A percentile compares a stretch with the other conserved stretches of the same genome.
Conservation (phyloP, 2,888 invertebrate species). For the Caenorhabditis wallacei region DNA sequence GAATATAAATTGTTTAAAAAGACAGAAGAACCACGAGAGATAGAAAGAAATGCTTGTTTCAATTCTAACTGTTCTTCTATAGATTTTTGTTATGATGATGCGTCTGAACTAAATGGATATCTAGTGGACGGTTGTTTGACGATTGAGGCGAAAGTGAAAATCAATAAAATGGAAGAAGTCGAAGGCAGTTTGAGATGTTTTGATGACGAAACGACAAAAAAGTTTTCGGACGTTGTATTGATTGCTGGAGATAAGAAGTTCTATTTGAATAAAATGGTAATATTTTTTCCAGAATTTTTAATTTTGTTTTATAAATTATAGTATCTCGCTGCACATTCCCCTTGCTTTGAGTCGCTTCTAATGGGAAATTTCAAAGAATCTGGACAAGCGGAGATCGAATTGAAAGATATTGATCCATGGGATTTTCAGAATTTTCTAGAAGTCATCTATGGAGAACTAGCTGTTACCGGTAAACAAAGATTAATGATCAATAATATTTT, state of each 20-base stretch:
- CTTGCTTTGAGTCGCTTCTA: background rate
- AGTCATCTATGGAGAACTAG: background rate
- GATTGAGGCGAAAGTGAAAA: background rate
- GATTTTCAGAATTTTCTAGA: too few relatives aligned
- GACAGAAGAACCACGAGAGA: too few relatives aligned
- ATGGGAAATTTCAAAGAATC: conserved; percentile 10
- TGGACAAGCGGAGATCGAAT: background rate
- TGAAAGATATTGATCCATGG: background rate
- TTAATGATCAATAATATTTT: too few relatives aligned
- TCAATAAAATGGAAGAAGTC: background rate
- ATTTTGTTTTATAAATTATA: background rate
- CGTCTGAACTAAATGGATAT: background rate
- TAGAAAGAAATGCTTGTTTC: too few relatives aligned
- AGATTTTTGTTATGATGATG: too few relatives aligned
- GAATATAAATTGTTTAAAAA: too few relatives aligned
- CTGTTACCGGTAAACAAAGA: too few relatives aligned
- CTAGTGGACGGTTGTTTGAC: background rate
- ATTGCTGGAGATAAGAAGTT: background rate
- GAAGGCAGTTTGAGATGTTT: background rate
- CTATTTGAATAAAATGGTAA: background rate
- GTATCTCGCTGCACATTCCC: background rate
- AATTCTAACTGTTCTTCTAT: too few relatives aligned
- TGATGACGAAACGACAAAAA: background rate
- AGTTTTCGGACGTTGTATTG: background rate
- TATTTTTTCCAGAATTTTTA: background rate